Evolutionary conservation across 2,113 vertebrate species (phyloP), one percentile per base, ranked within the genome.

Genomic region (Saccopteryx bilineata): DNA sequence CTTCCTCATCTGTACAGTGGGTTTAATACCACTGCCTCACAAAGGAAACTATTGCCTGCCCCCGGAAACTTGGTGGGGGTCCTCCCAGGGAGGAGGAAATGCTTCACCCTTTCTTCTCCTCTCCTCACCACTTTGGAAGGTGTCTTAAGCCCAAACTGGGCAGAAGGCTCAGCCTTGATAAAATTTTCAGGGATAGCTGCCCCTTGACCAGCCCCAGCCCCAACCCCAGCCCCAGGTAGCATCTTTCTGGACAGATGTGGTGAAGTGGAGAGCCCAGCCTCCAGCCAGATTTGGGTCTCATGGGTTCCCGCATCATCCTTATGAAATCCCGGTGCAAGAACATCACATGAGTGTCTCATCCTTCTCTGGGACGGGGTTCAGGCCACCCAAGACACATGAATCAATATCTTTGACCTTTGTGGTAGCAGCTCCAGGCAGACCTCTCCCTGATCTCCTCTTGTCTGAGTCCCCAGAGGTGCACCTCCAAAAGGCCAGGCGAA

Each of bases 1-100:
- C 50, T 60, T 66, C 87, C 21, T 84, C 74, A 78, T 65, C 68
- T 90, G 83, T 82, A 58, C 48, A 87, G 12, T 90, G 87, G 50
- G n/a, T 46, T 39, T 81, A 56, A 68, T 52, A 31, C 33, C 2
- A 0, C 31, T 78, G 15, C 65, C 60, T 83, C 28, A 63, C 46
- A 50, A 72, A 83, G 52, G 79, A 91, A 93, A 72, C 21, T 60
- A 9, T 26, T 26, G 17, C 54, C 63, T 58, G 5, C n/a, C 60
- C 52, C 80, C 84, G 58, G 72, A 96, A 92, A 15, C 23, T 48
- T 50, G 7, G 28, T 60, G 46, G 24, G 54, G 31, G 48, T 48
- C 80, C 71, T 93, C n/a, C 68, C 8, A 50, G 72, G 60, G 39
- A 79, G n/a, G 69, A 87, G 28, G 66, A 10, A 48, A 11, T 54